These are phyloP conservation scores for Maconellicoccus hirsutus DNA, from an alignment of 1,140 invertebrate species.

Conservation along the genomic window DNA sequence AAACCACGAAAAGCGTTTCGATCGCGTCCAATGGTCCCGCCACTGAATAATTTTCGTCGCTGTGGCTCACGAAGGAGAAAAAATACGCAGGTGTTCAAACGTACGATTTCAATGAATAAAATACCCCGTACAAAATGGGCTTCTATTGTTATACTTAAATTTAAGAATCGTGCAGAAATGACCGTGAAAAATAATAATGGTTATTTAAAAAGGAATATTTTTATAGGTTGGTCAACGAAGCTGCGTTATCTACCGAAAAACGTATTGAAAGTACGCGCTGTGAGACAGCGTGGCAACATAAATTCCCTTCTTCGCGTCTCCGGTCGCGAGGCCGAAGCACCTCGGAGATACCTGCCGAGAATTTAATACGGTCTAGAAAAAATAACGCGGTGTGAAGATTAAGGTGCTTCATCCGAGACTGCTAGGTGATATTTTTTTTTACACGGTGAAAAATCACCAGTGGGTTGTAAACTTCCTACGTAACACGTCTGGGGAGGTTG, in stretches of 20 bases:
- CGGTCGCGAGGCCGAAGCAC: neutral
- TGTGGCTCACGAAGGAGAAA: neutral
- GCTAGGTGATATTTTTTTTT: conserved; percentile 6
- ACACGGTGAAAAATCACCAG: neutral
- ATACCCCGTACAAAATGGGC: conserved; percentile 2
- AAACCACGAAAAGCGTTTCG: neutral
- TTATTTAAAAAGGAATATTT: neutral
- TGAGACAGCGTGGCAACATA: conserved; percentile 18
- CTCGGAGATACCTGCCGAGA: conserved; percentile 16
- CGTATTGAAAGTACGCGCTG: neutral
- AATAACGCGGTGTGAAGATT: conserved; percentile 21
- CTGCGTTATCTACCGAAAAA: neutral
- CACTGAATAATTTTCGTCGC: neutral
- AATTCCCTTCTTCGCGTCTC: conserved; percentile 18
- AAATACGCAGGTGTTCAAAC: neutral
- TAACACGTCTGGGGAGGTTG: too few species aligned
- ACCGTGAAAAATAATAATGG: neutral
- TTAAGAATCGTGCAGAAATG: conserved; percentile 8
- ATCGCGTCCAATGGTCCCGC: neutral
- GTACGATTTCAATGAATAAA: neutral
- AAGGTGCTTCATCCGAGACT: conserved; percentile 17
- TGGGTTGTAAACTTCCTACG: neutral
- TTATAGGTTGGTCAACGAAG: neutral
- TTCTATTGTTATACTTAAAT: neutral
- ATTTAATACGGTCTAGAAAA: conserved; percentile 16